Conservation (phyloP, 2,888 invertebrate genomes). For the Hirtodrosophila cameraria region DNA sequence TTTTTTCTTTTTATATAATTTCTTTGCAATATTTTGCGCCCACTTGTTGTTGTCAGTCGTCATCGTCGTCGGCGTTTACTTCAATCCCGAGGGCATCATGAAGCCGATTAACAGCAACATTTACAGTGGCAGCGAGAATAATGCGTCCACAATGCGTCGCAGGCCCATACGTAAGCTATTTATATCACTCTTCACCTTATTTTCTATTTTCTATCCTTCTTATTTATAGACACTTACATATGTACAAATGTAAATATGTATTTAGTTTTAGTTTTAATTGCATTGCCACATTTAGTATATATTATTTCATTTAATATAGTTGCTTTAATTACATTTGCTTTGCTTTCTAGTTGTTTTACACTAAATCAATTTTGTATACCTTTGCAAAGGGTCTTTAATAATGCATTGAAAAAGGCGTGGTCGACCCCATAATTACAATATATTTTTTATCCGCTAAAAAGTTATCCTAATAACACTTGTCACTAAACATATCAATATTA, state of each 20-base stretch:
- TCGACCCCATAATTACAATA: too few species aligned
- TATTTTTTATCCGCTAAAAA: too few species aligned
- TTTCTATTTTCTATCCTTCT: constrained; percentile 28
- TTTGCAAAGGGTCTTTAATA: too few species aligned
- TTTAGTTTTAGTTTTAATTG: constrained; percentile 31
- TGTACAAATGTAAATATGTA: constrained; percentile 13
- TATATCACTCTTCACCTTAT: constrained; percentile 45
- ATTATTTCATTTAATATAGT: constrained; percentile 22
- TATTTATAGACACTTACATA: constrained; percentile 40
- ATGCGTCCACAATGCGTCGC: constrained; percentile 72
- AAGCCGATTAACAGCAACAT: constrained; percentile 60
- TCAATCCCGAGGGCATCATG: constrained; percentile 48
- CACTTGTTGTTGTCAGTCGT: constrained; percentile 58
- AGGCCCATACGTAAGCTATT: constrained; percentile 79
- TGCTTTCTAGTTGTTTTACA: constrained; percentile 7
- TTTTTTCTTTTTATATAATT: constrained; percentile 58
- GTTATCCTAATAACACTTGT: too few species aligned
- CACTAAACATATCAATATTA: too few species aligned
- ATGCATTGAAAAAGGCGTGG: too few species aligned
- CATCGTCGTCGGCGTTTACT: constrained; percentile 14
- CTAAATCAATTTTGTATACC: too few species aligned
- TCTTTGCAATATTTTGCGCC: constrained; percentile 56
- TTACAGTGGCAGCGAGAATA: constrained; percentile 67
- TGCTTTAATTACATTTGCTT: constrained; percentile 19
- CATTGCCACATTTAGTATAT: constrained; percentile 5